phyloP scores from a whole-genome alignment of 2,888 invertebrate species.

The Ichneumoninae sp. region DNA sequence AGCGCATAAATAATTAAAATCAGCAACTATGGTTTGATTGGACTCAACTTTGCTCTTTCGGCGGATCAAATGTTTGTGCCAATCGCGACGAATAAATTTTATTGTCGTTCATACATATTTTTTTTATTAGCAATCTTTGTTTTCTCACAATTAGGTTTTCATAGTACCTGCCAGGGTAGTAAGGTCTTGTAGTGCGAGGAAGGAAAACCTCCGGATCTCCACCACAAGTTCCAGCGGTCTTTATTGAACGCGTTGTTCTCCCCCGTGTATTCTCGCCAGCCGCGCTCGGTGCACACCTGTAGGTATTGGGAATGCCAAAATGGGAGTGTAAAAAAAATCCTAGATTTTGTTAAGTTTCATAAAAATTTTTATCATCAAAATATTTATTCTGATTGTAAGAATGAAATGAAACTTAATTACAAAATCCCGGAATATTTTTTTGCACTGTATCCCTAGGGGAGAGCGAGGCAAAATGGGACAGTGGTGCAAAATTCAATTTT shows the following conservation, averaged over 20 bases:
- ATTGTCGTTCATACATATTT: too few species aligned
- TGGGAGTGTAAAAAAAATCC: background rate
- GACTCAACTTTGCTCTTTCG: too few species aligned
- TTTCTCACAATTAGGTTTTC: background rate
- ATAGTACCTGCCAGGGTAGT: conserved; percentile 89
- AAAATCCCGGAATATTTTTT: too few species aligned
- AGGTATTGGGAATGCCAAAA: background rate
- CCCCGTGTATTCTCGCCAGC: conserved; percentile 91
- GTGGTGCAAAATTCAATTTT: too few species aligned
- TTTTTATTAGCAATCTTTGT: conserved; percentile 10
- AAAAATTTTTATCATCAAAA: too few species aligned
- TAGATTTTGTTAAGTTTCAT: background rate
- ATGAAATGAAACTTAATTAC: too few species aligned
- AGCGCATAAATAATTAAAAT: background rate
- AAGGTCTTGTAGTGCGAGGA: conserved; percentile 88
- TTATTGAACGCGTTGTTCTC: conserved; percentile 85
- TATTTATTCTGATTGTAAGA: too few species aligned
- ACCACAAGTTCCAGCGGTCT: conserved; percentile 94
- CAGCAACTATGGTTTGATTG: too few species aligned
- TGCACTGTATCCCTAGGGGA: too few species aligned
- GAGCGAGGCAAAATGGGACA: too few species aligned
- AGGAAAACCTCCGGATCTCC: conserved; percentile 92
- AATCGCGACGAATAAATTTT: too few species aligned
- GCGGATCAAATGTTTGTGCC: too few species aligned
- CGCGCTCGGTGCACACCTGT: conserved; percentile 91